Conservation (phyloP, 1,140 invertebrate genomes). For the Heterodera schachtii region DNA sequence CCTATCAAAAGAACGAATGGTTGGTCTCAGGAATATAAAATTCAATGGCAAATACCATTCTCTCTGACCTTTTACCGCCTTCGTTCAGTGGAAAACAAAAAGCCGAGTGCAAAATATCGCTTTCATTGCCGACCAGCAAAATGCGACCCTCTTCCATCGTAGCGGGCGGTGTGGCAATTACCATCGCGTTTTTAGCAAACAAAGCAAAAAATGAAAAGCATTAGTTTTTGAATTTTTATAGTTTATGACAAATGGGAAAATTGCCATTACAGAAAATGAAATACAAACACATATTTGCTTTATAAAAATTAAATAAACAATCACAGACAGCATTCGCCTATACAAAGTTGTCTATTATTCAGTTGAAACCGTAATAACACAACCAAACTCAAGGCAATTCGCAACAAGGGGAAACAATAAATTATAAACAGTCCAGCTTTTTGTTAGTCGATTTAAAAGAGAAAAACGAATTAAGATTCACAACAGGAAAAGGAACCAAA, state of each 20-base stretch:
- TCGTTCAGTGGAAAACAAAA: slow-evolving; percentile 56
- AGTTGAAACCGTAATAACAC: background rate
- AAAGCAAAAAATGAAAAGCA: background rate
- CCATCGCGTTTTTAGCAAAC: slow-evolving; percentile 6
- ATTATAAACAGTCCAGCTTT: background rate
- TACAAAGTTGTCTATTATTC: background rate
- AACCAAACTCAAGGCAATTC: background rate
- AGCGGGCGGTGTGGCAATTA: slow-evolving; percentile 20
- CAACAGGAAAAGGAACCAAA: no score
- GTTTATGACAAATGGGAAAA: no score
- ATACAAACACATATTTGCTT: background rate
- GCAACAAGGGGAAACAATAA: background rate
- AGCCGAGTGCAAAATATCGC: slow-evolving; percentile 60
- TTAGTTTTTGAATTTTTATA: no score
- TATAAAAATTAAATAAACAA: background rate
- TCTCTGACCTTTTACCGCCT: slow-evolving; percentile 58
- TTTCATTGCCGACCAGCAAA: slow-evolving; percentile 61
- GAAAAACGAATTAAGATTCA: no score
- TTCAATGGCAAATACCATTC: background rate
- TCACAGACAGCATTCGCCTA: background rate
- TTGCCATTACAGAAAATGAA: background rate
- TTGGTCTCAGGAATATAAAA: background rate
- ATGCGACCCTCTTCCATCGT: slow-evolving; percentile 53
- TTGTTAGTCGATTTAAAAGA: no score
- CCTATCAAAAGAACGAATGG: slow-evolving; percentile 27